A percentile compares a stretch with the other conserved stretches of the same genome.
Evolutionary conservation across 2,797 vertebrate genomes (phyloP).

Genomic region (Ara ararauna): DNA sequence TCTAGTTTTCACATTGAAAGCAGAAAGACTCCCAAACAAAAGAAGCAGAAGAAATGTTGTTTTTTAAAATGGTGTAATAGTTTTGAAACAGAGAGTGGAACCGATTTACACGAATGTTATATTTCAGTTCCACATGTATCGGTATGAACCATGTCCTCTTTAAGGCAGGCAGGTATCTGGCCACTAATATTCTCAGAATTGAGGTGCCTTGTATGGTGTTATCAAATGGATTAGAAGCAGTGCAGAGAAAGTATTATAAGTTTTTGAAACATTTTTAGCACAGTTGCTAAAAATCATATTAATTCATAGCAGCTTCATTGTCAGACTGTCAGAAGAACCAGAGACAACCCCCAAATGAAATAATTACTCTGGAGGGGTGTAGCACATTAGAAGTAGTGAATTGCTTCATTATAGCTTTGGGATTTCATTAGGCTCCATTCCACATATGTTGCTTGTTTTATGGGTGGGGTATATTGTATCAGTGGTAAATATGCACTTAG

Average conservation of each 20-base stretch:
- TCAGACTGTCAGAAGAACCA: constrained; percentile 33
- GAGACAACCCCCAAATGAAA: not conserved
- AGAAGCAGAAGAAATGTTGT: not conserved
- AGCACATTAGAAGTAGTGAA: not conserved
- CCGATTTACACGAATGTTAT: not conserved
- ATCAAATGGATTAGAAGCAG: constrained; percentile 52
- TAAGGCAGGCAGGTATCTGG: constrained; percentile 42
- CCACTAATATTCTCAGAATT: constrained; percentile 40
- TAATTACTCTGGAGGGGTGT: not conserved
- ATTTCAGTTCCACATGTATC: not conserved
- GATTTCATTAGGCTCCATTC: not conserved
- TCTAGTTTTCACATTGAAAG: not conserved
- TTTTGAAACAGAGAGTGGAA: constrained; percentile 17
- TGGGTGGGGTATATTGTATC: not conserved
- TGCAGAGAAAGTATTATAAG: constrained; percentile 45
- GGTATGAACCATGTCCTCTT: constrained; percentile 34
- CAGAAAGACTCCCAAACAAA: not conserved
- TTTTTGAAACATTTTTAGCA: constrained; percentile 55
- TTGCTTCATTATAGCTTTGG: not conserved
- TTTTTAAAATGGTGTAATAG: not conserved
- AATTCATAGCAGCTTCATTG: constrained; percentile 43
- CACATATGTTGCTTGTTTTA: not conserved
- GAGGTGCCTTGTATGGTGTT: constrained; percentile 45
- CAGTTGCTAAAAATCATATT: not conserved
- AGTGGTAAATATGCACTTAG: not conserved